These are phyloP conservation scores for Ephydatia muelleri DNA, from an alignment of 37 sponge, comb jelly and placozoan species.

Conservation along the genomic window DNA sequence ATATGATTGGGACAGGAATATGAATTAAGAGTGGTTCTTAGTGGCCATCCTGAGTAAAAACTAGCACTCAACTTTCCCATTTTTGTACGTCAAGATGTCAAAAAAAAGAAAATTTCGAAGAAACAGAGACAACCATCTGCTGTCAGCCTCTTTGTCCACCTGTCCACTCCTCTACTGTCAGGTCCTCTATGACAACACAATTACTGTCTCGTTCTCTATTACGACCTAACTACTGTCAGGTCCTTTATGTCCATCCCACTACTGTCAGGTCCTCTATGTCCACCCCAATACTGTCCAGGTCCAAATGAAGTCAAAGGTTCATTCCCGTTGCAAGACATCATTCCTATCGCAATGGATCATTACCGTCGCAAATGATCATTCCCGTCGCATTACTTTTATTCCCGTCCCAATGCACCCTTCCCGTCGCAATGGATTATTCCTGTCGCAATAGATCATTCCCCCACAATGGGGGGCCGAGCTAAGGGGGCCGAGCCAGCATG, in stretches of 20 bases:
- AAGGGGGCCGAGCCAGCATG: no score
- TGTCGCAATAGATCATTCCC: not conserved
- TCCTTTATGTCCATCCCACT: not conserved
- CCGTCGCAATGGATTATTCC: not conserved
- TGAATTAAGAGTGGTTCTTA: not conserved
- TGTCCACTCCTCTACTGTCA: no score
- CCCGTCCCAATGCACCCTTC: not conserved
- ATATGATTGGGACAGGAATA: not conserved
- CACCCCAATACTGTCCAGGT: constrained; percentile 1
- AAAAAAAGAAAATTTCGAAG: no score
- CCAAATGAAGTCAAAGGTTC: constrained; percentile 1
- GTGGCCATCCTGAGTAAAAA: not conserved
- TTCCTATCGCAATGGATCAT: not conserved
- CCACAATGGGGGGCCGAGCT: no score
- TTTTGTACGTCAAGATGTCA: no score
- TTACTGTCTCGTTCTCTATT: no score
- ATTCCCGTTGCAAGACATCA: constrained; percentile 1
- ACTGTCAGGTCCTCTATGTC: constrained; percentile 1
- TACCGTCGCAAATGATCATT: not conserved
- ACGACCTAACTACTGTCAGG: no score
- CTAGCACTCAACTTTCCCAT: no score
- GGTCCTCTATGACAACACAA: no score
- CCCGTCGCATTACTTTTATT: not conserved
- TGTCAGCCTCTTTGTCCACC: no score
- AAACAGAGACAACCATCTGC: no score